Base-by-base conservation (phyloP, 2,797 vertebrate species). In the Hypotaenidia philippensis region DNA sequence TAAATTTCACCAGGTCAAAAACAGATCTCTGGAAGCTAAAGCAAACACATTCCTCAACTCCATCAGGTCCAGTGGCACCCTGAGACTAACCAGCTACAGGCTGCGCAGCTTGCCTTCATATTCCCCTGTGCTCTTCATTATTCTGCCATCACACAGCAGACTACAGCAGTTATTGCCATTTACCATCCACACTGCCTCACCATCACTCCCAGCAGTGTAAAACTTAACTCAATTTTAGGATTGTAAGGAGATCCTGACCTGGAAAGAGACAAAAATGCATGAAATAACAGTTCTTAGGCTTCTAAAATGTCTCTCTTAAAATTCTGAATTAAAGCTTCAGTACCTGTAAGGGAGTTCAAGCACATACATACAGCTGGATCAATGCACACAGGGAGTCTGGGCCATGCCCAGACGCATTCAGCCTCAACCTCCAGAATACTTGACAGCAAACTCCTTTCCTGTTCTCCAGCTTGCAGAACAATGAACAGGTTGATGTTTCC, bases 391-490 rank as follows among this genome's bases (percentile, higher is more conserved):
- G 21, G 20, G 40, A 75, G 26, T 3, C 55, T 47, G 34, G 40
- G 57, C 45, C 45, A 27, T 1, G 18, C 49, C 72, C 71, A 44
- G 14, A 50, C 78, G 5, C 6, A 2, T 68, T 95, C 80, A 87
- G 55, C 21, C 32, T 59, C 68, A 93, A 85, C 52, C 61, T 87
- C 77, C 84, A 45, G 50, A 70, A 32, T 11, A 92, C 49, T 74
- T 70, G 60, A 94, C 81, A 77, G 87, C 41, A 80, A 91, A 89
- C 49, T 78, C 61, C 61, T 34, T 86, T 57, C 52, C 68, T 71
- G 55, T 29, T 92, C 76, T 77, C 76, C 61, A 85, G 82, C 71
- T 71, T 83, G 36, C 72, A 85, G 32, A 87, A 77, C 56, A 93
- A 80, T 69, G 90, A 76, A 66, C 32, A 92, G 68, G 69, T 83